Percentiles rank a stretch among this genome's conserved stretches.
Conservation (phyloP, 1,140 invertebrate genomes). For the Kradibia gibbosae region DNA sequence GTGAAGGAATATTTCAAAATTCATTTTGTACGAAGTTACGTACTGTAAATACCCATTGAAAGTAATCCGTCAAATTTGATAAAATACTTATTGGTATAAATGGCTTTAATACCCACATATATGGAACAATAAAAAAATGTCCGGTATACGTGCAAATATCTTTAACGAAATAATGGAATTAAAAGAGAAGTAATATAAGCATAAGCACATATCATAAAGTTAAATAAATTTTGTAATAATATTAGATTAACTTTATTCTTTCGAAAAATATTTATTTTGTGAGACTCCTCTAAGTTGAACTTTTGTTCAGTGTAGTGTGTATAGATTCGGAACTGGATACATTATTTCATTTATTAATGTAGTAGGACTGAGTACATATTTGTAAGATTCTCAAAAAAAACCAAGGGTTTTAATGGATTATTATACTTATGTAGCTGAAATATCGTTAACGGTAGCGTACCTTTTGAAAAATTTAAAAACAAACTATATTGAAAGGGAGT, state of each 20-base stretch:
- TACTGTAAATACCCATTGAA: neutral
- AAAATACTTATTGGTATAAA: neutral
- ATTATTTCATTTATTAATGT: neutral
- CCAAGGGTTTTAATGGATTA: neutral
- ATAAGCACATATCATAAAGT: neutral
- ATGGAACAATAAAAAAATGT: neutral
- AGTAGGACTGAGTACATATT: neutral
- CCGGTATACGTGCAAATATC: neutral
- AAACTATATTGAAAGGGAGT: slow-evolving; percentile 6
- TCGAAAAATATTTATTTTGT: neutral
- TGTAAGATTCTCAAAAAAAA: neutral
- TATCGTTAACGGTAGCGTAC: neutral
- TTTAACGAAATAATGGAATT: neutral
- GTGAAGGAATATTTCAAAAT: neutral
- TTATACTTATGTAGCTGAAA: neutral
- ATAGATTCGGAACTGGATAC: neutral
- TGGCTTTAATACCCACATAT: neutral
- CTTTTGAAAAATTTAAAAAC: neutral
- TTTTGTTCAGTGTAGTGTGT: neutral
- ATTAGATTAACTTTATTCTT: neutral
- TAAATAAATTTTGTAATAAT: neutral
- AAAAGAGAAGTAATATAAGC: neutral
- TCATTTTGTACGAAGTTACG: neutral
- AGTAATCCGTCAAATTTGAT: neutral
- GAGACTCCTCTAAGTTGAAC: neutral